Conservation (phyloP, 2,888 invertebrate species). For the Lymantria monacha region DNA sequence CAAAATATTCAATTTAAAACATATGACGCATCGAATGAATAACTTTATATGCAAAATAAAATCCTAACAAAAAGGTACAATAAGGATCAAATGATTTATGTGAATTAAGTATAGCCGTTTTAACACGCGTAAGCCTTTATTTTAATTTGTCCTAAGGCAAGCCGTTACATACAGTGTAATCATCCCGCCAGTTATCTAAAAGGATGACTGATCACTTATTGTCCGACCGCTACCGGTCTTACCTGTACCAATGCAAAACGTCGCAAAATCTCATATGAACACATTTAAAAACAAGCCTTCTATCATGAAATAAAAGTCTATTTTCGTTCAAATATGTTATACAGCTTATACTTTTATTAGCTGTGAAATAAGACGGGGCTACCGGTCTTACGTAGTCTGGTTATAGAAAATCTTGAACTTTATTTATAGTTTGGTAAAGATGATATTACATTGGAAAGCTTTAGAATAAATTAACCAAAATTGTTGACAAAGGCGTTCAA, state of each 20-base stretch:
- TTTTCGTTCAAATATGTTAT: constrained; percentile 11
- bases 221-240: constrained; percentile 76
- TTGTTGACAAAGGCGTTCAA: constrained; percentile 33
- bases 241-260: constrained; percentile 39
- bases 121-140: constrained; percentile 38
- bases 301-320: constrained; percentile 15
- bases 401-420: constrained; percentile 16
- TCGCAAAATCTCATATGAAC: constrained; percentile 21
- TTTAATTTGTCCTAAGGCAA: constrained; percentile 62
- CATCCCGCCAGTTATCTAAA: constrained; percentile 67
- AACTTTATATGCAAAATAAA: constrained; percentile 32
- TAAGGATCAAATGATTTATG: constrained; percentile 31
- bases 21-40: constrained; percentile 30
- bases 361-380: constrained; percentile 22
- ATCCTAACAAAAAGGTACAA: constrained; percentile 24
- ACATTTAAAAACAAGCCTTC: constrained; percentile 35
- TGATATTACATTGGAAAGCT: constrained; percentile 13
- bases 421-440: constrained; percentile 11
- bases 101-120: constrained; percentile 22
- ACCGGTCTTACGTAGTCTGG: constrained; percentile 32
- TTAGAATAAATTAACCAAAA: constrained; percentile 25
- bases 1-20: constrained; percentile 34
- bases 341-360: constrained; percentile 19
- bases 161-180: constrained; percentile 50
- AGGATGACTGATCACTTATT: constrained; percentile 77